Conservation (phyloP, 2,113 vertebrate genomes). For the human region GRCh38 chr18:50071501-50072000, state of each 20-base stretch:
- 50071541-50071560: background rate
- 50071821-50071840: background rate
- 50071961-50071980: background rate
- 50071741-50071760: background rate
- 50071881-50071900: background rate
- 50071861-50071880: background rate
- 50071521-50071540: constrained; percentile 1
- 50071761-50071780: background rate
- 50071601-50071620: background rate
- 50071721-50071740: background rate
- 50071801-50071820: background rate
- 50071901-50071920: background rate
- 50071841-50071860: background rate
- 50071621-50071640: accelerated
- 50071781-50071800: background rate
- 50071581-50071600: background rate
- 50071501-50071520: background rate
- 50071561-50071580: background rate
- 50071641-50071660: background rate
- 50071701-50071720: background rate
- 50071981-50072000: background rate
- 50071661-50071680: background rate
- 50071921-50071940: background rate
- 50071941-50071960: background rate
- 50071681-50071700: background rate